Evolutionary conservation across 2,113 vertebrate species (phyloP), one percentile per base, ranked within the genome.

Genomic region (Pardalotus punctatus): DNA sequence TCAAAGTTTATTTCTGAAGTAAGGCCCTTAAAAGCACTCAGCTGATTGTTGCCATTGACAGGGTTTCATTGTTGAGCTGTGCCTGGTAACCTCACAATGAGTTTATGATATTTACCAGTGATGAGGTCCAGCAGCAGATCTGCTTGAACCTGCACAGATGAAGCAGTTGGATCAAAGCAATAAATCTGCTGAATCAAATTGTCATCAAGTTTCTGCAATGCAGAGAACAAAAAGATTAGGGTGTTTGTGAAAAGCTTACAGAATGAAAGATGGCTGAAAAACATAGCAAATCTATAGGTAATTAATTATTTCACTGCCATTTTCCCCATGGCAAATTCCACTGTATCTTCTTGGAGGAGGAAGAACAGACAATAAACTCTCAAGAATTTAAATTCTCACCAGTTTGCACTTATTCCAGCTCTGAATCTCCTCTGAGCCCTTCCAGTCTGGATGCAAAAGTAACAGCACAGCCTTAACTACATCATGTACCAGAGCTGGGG

Each of bases 101-200:
- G 69, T 67, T 88, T 80, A 61, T 71, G 10, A 35, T 43, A 93
- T 69, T 98, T 98, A 98, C 98, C 98, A 97, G 56, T 67, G 69
- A 98, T 90, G 77, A 84, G 95, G 62, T 88, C 56, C 70, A 79
- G 48, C 58, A 98, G 54, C 69, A 97, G 62, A n/a, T 96, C 88
- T 53, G 86, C 66, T 87, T 97, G 84, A 76, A 96, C 31, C 33
- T 95, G 11, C 81, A 96, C 88, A 79, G 96, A 58, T 22, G 92
- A 87, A 86, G 97, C 93, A 70, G 98, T 98, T 77, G 98, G 98
- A 90, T 98, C 98, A 95, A 98, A 98, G 56, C 28, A 65, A 90
- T 92, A 98, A 72, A 98, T 97, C 65, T 93, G 93, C 53, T 95
- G 71, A 65, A 98, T 95, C 64, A 98, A 96, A 66, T 78, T 84